Base-by-base conservation (phyloP, 1,140 invertebrate genomes). In the Xylocopa sonorina region DNA sequence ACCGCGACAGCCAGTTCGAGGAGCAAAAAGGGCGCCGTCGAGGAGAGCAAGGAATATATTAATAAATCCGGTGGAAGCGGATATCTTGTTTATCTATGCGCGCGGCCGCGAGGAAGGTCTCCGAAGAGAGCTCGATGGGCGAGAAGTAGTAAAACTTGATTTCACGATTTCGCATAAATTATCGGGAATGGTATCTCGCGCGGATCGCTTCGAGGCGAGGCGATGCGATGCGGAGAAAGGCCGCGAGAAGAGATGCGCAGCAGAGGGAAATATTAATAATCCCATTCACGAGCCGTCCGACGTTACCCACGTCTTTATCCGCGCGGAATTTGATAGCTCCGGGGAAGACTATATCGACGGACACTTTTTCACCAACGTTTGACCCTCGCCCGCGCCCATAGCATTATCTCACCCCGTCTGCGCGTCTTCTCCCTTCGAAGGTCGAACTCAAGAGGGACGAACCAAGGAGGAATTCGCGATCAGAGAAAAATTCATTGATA, bases 121-220 rank as follows among this genome's bases (percentile, higher is more conserved):
- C 68, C 57, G 57, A 78, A 80, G 81, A 68, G 78, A 66, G 53
- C 68, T 71, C 66, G 75, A 81, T 78, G 84, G 69, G 83, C 81
- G 78, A 80, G 80, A 87, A 87, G 85, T 83, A 84, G 88, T 86
- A 88, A 88, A 87, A 86, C 88, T 89, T 89, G 87, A 89, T 89
- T 89, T 88, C 86, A 88, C 85, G 87, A 89, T 89, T 89, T 85
- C 78, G 82, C 81, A 89, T 89, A 89, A 89, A 87, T 89, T 89
- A 89, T 81, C 85, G 83, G 79, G 46, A 64, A 82, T 69, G 69
- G 80, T 84, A 85, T 79, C 83, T 78, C 73, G 66, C 72, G 67
- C 76, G 68, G 46, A 78, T 71, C 57, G 74, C 79, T 78, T 51
- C 53, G 60, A 67, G 75, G 77, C 83, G 68, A 50, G 64, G 60